Conservation (phyloP, 1,140 invertebrate species). For the Melanaphis sacchari region DNA sequence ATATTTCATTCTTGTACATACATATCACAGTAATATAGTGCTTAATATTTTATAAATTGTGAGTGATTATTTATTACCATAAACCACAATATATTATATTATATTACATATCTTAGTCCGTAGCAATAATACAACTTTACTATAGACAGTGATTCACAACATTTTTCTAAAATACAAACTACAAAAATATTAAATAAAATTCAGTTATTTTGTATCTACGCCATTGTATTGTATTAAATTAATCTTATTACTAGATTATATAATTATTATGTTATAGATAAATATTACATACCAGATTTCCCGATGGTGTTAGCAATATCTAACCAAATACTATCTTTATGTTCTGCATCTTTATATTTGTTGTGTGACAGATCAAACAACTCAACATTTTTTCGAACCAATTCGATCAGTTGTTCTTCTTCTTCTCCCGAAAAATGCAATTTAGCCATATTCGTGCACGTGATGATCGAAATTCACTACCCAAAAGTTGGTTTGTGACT, state of each 20-base stretch:
- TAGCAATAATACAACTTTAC: too few species aligned
- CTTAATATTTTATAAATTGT: too few species aligned
- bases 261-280: conserved; percentile 17
- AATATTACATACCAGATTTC: neutral
- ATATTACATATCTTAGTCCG: too few species aligned
- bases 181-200: too few species aligned
- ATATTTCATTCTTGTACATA: too few species aligned
- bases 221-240: too few species aligned
- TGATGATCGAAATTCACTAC: neutral
- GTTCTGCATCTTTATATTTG: conserved; percentile 19
- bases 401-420: neutral
- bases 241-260: neutral
- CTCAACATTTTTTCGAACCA: neutral
- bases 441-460: neutral
- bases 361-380: neutral
- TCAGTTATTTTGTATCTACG: too few species aligned
- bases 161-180: too few species aligned
- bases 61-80: too few species aligned
- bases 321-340: neutral
- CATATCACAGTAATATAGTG: too few species aligned
- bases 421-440: neutral
- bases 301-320: neutral
- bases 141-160: too few species aligned
- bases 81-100: too few species aligned
- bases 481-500: neutral